Evolutionary conservation across 2,888 invertebrate species (phyloP), one percentile per base, ranked within the genome.

Genomic region (Aphrophora alni): DNA sequence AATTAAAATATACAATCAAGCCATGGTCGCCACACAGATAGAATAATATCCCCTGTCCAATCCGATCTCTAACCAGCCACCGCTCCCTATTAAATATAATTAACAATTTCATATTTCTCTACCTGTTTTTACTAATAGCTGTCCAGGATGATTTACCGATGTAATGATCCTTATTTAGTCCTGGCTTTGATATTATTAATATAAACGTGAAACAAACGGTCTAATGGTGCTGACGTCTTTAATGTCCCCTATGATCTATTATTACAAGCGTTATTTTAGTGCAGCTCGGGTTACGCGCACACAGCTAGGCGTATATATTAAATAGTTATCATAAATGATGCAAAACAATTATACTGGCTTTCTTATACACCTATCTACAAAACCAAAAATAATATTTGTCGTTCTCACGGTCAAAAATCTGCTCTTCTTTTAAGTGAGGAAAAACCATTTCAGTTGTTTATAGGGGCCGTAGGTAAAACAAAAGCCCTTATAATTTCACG

Each of bases 81-180:
- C n/a, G 59, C 5, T n/a, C n/a, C n/a, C n/a, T 21, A 59, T 59
- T 59, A 59, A 59, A 59, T 59, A 59, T 59, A 59, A 59, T 59
- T 59, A 59, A 59, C 59, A 59, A 59, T 59, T 59, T 59, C 59
- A 59, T 59, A 59, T 59, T 59, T 59, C 59, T 59, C 21, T 59
- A 10, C n/a, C n/a, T 59, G 59, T 59, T 59, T 59, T 59, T 21
- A 59, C 59, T 59, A 59, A 59, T 59, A 59, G 59, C 59, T 59
- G 59, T 21, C 59, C 59, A 59, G 59, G 4, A 59, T 59, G 59
- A 59, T 59, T 59, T 59, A 59, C 21, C 21, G 59, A 21, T 7
- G n/a, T 59, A 59, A 59, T 59, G 59, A 59, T 59, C 59, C 21
- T 59, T 2, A 7, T 44, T 44, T 44, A 44, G 44, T 12, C 44